Evolutionary conservation across 2,113 vertebrate species (phyloP), one percentile per base, ranked within the genome.

Genomic region (Casuarius casuarius): DNA sequence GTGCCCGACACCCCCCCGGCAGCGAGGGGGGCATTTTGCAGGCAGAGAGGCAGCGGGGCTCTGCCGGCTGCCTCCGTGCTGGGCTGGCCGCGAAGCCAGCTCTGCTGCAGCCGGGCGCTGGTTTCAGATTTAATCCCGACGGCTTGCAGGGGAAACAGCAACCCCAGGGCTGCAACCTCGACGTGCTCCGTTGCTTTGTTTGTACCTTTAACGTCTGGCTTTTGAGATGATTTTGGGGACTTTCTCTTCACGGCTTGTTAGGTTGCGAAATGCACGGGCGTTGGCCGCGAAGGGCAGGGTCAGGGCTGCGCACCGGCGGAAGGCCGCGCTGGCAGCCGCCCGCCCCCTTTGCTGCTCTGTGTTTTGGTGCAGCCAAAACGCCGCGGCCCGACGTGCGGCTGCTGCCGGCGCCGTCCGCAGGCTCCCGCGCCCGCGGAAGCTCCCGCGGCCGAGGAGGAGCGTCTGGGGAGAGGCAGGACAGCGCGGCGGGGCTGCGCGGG

Each of bases 181-280:
- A 96, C 84, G 92, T 89, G 88, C 89, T 90, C 96, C 97, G 25
- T 92, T 51, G 66, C 95, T 97, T 97, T 95, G 62, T 96, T 95
- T 87, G 86, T 91, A 96, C 95, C 96, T 97, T 97, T 97, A 84
- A 93, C 83, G 95, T 77, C 93, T 97, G 95, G 16, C 95, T 97
- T 94, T 94, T 83, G 94, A 87, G 97, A 98, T 98, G 98, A 98
- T 98, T 98, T 96, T 98, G 98, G 98, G 97, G 98, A 98, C 98
- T 98, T 98, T 97, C 68, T 97, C 97, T 98, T 98, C 98, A 98
- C 98, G 98, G 98, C 97, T 96, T 99, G 98, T 99, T 98, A 98
- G 74, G 95, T 98, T 97, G 98, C 89, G 95, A 98, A 98, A 98
- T 98, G 97, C 98, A 98, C 97, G 98, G 98, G 98, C 97, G 98